These are phyloP conservation scores for Eilema depressum DNA, from an alignment of 2,888 invertebrate genomes.

Conservation along the genomic window DNA sequence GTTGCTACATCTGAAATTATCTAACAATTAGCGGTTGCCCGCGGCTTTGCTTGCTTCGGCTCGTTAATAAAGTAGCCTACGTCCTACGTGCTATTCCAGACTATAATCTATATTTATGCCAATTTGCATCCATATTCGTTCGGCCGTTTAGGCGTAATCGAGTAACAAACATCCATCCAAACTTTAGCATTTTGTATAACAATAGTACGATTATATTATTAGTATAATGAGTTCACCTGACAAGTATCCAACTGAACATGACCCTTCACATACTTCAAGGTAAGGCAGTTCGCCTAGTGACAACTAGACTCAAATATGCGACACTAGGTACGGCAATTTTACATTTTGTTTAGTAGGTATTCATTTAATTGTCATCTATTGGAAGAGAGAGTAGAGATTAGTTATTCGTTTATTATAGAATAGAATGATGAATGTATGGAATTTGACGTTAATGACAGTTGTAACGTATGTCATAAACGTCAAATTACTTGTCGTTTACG, in stretches of 20 bases:
- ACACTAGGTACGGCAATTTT: slow-evolving; percentile 6
- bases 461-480: too few species aligned
- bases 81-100: not conserved
- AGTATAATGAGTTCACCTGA: slow-evolving; percentile 50
- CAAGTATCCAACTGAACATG: slow-evolving; percentile 57
- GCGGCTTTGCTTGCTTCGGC: not conserved
- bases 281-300: slow-evolving; percentile 41
- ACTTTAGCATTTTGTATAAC: not conserved
- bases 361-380: not conserved
- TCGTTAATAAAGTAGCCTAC: too few species aligned
- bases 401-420: too few species aligned
- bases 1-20: slow-evolving; percentile 34
- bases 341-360: not conserved
- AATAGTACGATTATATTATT: slow-evolving; percentile 15
- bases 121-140: not conserved
- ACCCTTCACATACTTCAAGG: slow-evolving; percentile 77
- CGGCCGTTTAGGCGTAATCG: not conserved
- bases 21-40: slow-evolving; percentile 26
- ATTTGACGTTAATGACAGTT: too few species aligned
- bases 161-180: not conserved
- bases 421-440: too few species aligned
- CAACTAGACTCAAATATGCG: slow-evolving; percentile 27
- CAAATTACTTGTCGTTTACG: too few species aligned
- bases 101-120: not conserved
- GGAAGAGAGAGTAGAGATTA: not conserved